Evolutionary conservation across 2,888 invertebrate genomes (phyloP).

Genomic region (Phyto melanocephala): DNA sequence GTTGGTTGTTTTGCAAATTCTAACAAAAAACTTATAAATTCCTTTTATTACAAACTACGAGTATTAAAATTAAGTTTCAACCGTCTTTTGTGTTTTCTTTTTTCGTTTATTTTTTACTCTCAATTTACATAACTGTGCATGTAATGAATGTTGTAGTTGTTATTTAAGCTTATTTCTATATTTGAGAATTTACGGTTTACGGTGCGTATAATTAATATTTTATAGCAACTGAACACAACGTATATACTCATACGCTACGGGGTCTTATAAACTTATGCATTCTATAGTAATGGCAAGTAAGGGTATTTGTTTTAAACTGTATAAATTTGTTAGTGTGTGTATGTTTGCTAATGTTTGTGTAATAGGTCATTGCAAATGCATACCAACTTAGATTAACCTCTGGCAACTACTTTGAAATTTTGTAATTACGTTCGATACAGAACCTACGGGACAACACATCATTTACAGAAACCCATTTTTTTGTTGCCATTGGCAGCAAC

Average conservation of each 20-base stretch:
- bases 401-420: constrained; percentile 49
- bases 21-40: neutral
- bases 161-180: neutral
- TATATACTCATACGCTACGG: constrained; percentile 14
- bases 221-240: constrained; percentile 1
- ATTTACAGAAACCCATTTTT: constrained; percentile 9
- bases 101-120: too few species aligned
- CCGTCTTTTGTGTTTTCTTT: too few species aligned
- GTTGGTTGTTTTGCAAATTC: neutral
- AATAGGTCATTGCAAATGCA: constrained; percentile 45
- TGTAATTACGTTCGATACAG: constrained; percentile 49
- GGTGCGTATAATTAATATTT: constrained; percentile 51
- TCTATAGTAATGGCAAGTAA: neutral
- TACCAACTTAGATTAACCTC: constrained; percentile 38
- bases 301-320: neutral
- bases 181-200: neutral
- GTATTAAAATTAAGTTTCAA: too few species aligned
- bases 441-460: constrained; percentile 39
- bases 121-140: too few species aligned
- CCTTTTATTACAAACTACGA: neutral
- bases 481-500: neutral
- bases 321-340: neutral
- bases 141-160: neutral
- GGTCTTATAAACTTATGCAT: constrained; percentile 14
- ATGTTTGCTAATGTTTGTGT: neutral